phyloP scores from a whole-genome alignment of 2,113 vertebrate genomes.

The Xerus inauris region DNA sequence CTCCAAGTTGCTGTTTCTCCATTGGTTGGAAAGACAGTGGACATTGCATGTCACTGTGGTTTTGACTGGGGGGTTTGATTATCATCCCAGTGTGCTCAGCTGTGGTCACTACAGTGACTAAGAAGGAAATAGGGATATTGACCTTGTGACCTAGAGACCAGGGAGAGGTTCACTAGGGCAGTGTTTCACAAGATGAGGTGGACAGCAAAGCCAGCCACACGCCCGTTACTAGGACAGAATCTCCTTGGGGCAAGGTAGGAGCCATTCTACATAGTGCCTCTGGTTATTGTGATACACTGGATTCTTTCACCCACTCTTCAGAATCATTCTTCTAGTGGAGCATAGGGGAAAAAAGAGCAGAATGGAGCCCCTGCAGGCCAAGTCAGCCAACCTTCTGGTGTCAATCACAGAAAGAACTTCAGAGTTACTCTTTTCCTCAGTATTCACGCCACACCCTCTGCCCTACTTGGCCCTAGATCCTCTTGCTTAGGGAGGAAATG shows the following conservation, averaged over 20 bases:
- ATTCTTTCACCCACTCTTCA: background rate
- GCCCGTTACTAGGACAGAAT: background rate
- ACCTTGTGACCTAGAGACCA: background rate
- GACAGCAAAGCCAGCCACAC: background rate
- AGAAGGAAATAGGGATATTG: background rate
- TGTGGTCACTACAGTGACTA: background rate
- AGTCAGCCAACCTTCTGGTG: background rate
- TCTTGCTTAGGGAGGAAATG: background rate
- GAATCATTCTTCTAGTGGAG: background rate
- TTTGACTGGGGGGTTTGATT: conserved; percentile 28
- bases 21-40: background rate
- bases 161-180: background rate
- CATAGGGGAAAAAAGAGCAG: background rate
- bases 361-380: background rate
- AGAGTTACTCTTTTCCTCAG: background rate
- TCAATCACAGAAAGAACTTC: background rate
- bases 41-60: background rate
- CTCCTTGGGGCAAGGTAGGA: background rate
- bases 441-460: background rate
- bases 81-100: background rate
- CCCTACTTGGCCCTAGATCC: background rate
- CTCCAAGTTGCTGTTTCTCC: background rate
- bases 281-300: no score
- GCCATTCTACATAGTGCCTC: background rate
- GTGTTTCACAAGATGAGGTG: background rate